phyloP scores from a whole-genome alignment of 2,888 invertebrate genomes.

The Prenolepis imparis region DNA sequence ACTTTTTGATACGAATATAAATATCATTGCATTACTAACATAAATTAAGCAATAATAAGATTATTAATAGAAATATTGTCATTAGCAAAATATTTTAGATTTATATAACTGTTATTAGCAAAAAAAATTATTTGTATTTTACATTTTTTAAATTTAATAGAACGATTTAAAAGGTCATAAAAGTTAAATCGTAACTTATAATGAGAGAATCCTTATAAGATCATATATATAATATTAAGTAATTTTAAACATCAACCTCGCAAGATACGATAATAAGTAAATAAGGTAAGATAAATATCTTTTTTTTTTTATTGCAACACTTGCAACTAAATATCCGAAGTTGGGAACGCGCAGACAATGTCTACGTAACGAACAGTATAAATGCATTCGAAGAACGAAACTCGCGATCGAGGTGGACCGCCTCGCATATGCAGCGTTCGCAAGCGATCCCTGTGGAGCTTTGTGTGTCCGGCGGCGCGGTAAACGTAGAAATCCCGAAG shows the following conservation, averaged over 20 bases:
- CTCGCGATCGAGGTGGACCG: constrained; percentile 23
- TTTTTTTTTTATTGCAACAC: neutral
- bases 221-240: neutral
- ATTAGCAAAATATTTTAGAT: neutral
- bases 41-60: neutral
- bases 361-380: neutral
- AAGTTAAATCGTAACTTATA: neutral
- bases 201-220: neutral
- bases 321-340: neutral
- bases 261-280: neutral
- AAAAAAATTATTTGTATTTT: constrained; percentile 1
- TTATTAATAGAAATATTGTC: neutral
- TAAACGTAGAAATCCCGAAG: constrained; percentile 54
- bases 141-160: neutral
- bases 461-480: constrained; percentile 41
- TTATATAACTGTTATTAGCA: neutral
- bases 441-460: constrained; percentile 35
- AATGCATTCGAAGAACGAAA: neutral
- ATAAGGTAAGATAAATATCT: neutral
- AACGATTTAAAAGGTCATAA: neutral
- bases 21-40: neutral
- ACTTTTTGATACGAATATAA: neutral
- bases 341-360: neutral
- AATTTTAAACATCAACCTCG: neutral
- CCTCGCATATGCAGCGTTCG: neutral